Base-by-base conservation (phyloP, 1,140 invertebrate species). In the Prorops nasuta region DNA sequence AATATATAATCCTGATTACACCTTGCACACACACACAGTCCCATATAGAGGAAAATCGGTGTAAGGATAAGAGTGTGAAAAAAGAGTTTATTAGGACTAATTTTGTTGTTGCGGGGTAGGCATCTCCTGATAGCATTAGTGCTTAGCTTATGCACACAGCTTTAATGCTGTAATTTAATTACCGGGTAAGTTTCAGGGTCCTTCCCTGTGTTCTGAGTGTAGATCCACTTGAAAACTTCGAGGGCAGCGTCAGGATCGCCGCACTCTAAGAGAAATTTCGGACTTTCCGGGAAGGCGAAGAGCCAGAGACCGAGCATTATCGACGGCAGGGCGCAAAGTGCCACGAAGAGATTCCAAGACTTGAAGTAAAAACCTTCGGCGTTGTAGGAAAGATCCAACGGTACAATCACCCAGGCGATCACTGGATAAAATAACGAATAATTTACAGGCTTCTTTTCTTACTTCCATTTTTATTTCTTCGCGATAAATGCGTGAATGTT, bases 241-340 rank as follows among this genome's bases (percentile, higher is more conserved):
- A 90, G 72, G 3, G 89, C 86, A 28, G 86, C 85, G 12, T 89
- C 84, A 17, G 86, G 81, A 64, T 88, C 83, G 37, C 88, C 87
- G 66, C 84, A 85, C 61, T 88, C 85, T 55, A 92, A 80, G 42
- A 91, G 79, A 68, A 89, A 93, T 66, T 91, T 92, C 1, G 91
- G 90, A 69, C 89, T 92, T 72, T 93, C 91, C 3, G 90, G 91
- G 74, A 93, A 90, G 19, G 83, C 80, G 45, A 89, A 79, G 2
- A 92, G 78, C 80, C 81, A 90, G 20, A 86, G 74, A 16, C 81
- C 84, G 9, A 87, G 76, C 45, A 84, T 57, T 2, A 77, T 28
- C 10, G 69, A 86, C 0, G 86, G 86, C 1, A 87, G 57, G 1
- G 84, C 82, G 63, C 85, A 87, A 1, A 86, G 74, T 0, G 84